A percentile compares a stretch with the other conserved stretches of the same genome.
Conservation (phyloP, 2,888 invertebrate species). For the Pomacea canaliculata region DNA sequence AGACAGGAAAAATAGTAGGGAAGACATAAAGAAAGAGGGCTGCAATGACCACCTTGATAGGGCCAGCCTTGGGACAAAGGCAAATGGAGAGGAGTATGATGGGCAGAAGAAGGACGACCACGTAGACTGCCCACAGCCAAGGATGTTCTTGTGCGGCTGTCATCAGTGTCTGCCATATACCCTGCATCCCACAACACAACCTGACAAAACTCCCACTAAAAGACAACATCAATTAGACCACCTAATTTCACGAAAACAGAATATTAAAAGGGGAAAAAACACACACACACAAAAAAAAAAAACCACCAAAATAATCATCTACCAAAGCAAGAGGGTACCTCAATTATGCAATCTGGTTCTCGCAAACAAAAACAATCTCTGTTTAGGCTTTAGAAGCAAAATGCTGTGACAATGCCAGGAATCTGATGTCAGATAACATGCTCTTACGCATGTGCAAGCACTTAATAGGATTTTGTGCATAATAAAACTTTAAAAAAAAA, state of each 20-base stretch:
- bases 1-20: no score
- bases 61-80: slow-evolving; percentile 76
- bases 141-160: slow-evolving; percentile 87
- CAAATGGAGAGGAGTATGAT: slow-evolving; percentile 84
- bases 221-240: neutral
- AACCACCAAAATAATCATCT: neutral
- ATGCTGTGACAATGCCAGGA: no score
- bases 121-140: slow-evolving; percentile 90
- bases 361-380: neutral
- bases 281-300: neutral
- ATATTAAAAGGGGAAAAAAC: neutral
- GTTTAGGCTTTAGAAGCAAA: neutral
- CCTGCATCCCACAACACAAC: slow-evolving; percentile 74
- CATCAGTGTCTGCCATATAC: slow-evolving; percentile 78
- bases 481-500: no score
- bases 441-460: no score
- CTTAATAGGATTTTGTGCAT: no score
- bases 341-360: neutral
- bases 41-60: slow-evolving; percentile 57
- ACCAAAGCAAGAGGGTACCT: no score
- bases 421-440: no score
- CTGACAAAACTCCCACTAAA: slow-evolving; percentile 35
- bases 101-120: slow-evolving; percentile 83
- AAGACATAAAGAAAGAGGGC: no score
- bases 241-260: no score